Percentiles rank a stretch among this genome's conserved stretches.
Conservation (phyloP, 2,888 invertebrate genomes). For the Marasmarcha lunaedactyla region DNA sequence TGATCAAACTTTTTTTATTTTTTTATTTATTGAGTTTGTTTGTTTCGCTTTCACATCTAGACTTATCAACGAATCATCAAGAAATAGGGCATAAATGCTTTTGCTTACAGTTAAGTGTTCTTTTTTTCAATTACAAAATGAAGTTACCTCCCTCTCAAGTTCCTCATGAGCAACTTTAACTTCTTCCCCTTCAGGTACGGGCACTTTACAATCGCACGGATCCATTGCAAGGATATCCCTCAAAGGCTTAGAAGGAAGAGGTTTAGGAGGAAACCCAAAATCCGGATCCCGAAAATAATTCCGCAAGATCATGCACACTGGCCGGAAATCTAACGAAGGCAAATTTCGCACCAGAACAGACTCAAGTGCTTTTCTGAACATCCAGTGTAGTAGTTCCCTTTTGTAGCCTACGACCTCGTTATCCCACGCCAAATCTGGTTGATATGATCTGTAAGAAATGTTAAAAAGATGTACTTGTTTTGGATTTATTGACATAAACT, state of each 20-base stretch:
- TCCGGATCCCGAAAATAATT: conserved; percentile 44
- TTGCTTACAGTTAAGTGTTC: no score
- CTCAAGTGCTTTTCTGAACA: conserved; percentile 52
- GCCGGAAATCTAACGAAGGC: conserved; percentile 20
- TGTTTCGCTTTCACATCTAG: no score
- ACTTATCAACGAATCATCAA: no score
- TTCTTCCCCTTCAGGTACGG: conserved; percentile 34
- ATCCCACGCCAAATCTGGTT: conserved; percentile 49
- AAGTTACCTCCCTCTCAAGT: no score
- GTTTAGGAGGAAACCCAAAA: conserved; percentile 42
- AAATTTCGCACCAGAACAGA: conserved; percentile 31
- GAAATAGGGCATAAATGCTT: no score
- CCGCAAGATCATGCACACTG: conserved; percentile 30
- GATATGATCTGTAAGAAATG: conserved; percentile 33
- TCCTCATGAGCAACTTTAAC: conserved; percentile 1
- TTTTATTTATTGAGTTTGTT: no score
- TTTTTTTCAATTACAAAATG: no score
- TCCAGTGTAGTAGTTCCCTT: conserved; percentile 40
- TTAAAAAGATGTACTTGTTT: neutral
- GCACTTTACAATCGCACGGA: conserved; percentile 42
- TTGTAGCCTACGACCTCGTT: conserved; percentile 33
- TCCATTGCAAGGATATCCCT: conserved; percentile 29
- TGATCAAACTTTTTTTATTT: no score
- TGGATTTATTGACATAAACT: no score
- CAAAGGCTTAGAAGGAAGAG: conserved; percentile 23